Evolutionary conservation across 2,888 invertebrate species (phyloP).

Genomic region (Erebia palarica): DNA sequence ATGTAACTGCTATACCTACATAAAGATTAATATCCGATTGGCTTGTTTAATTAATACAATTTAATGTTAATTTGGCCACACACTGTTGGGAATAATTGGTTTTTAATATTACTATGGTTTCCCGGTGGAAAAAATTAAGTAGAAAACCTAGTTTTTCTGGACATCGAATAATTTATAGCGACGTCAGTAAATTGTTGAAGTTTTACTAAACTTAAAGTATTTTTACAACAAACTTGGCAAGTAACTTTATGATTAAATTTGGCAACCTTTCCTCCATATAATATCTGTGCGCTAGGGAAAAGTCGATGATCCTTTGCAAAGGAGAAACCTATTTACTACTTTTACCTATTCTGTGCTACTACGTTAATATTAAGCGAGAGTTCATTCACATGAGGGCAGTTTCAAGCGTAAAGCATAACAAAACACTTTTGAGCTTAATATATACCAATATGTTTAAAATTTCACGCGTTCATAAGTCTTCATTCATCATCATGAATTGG

Average conservation of each 20-base stretch:
- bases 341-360: too few species aligned
- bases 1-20: constrained; percentile 13
- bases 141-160: neutral
- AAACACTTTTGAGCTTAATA: too few species aligned
- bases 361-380: too few species aligned
- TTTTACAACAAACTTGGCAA: constrained; percentile 5
- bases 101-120: neutral
- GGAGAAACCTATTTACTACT: neutral
- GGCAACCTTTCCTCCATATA: constrained; percentile 1
- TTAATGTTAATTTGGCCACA: constrained; percentile 30
- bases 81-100: constrained; percentile 3
- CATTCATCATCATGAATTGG: too few species aligned
- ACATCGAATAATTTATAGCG: neutral
- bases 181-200: neutral
- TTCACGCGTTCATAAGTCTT: too few species aligned
- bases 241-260: constrained; percentile 13
- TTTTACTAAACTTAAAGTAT: neutral
- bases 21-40: constrained; percentile 23
- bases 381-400: too few species aligned
- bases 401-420: too few species aligned
- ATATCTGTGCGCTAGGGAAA: neutral
- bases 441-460: too few species aligned
- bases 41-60: constrained; percentile 20
- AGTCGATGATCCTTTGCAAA: neutral
- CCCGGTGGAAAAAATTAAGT: neutral